Evolutionary conservation across 2,797 vertebrate genomes (phyloP), one percentile per base, ranked within the genome.

Genomic region (Scomberomorus guttatus): DNA sequence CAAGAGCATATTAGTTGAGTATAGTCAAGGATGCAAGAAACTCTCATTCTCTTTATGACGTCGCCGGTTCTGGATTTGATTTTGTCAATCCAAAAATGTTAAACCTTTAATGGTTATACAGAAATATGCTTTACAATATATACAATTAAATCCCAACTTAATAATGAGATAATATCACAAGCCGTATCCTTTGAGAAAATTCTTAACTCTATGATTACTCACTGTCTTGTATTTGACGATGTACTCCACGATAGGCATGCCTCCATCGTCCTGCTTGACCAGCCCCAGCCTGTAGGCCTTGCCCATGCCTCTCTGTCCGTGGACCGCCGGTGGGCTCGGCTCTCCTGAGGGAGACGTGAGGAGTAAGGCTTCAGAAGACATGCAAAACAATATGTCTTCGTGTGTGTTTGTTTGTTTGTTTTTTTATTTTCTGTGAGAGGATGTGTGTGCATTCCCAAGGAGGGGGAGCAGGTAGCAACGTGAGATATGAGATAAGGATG

Each of bases 191-290:
- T 13, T 42, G 39, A 42, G 39, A 42, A 14, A 42, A 42, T 42
- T 14, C 12, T 14, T 13, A 13, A 42, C 39, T 42, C 4, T 42
- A 42, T 42, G 39, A 13, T 51, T 29, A 97, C 97, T 98, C 93
- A 99, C 98, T 83, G 97, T 98, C 93, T 97, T 97, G 73, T 99
- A 99, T 90, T 98, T 99, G 79, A 99, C 95, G 1, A 99, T 98
- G 63, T 99, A 99, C 92, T 98, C 97, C 93, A 99, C 92, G 75
- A 99, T 99, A 69, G 98, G 98, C 78, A 99, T 97, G n/a, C 98
- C 98, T 65, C 98, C 98, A 25, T 99, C 98, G 27, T 99, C 98
- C 88, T 99, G 98, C 84, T 98, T 99, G 72, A 97, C 97, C 92
- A 99, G 96, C 62, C 97, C 98, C 62, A 99, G 95, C 79, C 97